Evolutionary conservation across 2,888 invertebrate genomes (phyloP), one percentile per base, ranked within the genome.

Genomic region (Geotrupes spiniger): DNA sequence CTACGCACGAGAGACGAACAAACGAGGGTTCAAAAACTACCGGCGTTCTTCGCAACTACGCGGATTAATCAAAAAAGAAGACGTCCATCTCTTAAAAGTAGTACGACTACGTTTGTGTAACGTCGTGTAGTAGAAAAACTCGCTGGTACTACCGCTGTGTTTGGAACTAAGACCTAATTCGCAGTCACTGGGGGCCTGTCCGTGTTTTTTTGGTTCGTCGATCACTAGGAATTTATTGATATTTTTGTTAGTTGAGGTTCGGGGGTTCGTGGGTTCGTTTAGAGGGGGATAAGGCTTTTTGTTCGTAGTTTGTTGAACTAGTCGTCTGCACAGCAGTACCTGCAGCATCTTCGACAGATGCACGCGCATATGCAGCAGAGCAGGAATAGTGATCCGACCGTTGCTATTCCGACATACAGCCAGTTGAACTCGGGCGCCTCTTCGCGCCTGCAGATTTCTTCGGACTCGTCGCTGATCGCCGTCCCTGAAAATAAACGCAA

Each of bases 381-480:
- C 46, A 69, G 49, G 27, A 69, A 40, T 25, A 63, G 42, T 21
- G 68, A 58, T 28, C 66, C 64, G 21, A 69, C 60, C 17, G 60
- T 51, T 10, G 65, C 71, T 5, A 67, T 57, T 4, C 68, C 69
- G 9, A 72, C 62, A 51, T 72, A 71, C 46, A 69, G 52, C 68
- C 69, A 70, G 53, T 73, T 73, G 46, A 71, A 63, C 51, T 70
- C 71, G 0, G 65, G 59, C 31, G 49, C 57, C 15, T 58, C 58
- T 42, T 70, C 70, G 12, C 49, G 45, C 39, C 65, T 63, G 64
- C 90, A 90, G 9, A 89, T 76, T 62, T 89, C 87, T 0, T 85
- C 79, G 0, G 89, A 83, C 67, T 91, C 90, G 68, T 91, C 90
- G 59, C 87, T 83, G 50, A 69, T 63, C 8, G 60, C 61, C 3